A percentile compares a stretch with the other conserved stretches of the same genome.
Conservation (phyloP, 2,888 invertebrate species). For the Phorcus lineatus region DNA sequence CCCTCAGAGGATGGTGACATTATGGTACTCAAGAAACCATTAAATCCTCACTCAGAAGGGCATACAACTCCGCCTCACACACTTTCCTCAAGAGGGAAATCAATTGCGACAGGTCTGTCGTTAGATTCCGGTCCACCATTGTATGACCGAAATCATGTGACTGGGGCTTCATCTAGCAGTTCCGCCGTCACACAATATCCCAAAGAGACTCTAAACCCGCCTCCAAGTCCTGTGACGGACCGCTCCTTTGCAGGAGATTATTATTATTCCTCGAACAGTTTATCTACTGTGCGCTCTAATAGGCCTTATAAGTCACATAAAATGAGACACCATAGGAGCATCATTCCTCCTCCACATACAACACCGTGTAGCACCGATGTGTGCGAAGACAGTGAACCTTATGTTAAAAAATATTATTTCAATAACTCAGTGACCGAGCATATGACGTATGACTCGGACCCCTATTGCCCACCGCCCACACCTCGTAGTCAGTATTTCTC, state of each 20-base stretch:
- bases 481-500: slow-evolving; percentile 86
- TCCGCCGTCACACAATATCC: slow-evolving; percentile 80
- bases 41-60: slow-evolving; percentile 50
- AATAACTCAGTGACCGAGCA: slow-evolving; percentile 55
- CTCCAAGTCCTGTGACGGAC: slow-evolving; percentile 88
- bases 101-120: slow-evolving; percentile 61
- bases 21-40: slow-evolving; percentile 64
- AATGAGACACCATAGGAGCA: slow-evolving; percentile 43
- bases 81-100: slow-evolving; percentile 60
- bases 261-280: slow-evolving; percentile 68
- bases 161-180: slow-evolving; percentile 84
- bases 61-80: slow-evolving; percentile 59
- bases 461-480: slow-evolving; percentile 86
- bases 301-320: slow-evolving; percentile 80
- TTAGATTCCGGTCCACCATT: slow-evolving; percentile 59
- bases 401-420: slow-evolving; percentile 58
- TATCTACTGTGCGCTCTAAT: slow-evolving; percentile 78
- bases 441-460: slow-evolving; percentile 81
- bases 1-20: slow-evolving; percentile 58
- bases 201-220: slow-evolving; percentile 91
- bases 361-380: slow-evolving; percentile 96
- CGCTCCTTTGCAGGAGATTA: slow-evolving; percentile 71
- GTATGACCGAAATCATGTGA: slow-evolving; percentile 82
- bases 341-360: slow-evolving; percentile 87
- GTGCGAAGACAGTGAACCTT: slow-evolving; percentile 81